Base-by-base conservation (phyloP, 92 coral and sea anemone genomes). In the Paragorgia papillata region DNA sequence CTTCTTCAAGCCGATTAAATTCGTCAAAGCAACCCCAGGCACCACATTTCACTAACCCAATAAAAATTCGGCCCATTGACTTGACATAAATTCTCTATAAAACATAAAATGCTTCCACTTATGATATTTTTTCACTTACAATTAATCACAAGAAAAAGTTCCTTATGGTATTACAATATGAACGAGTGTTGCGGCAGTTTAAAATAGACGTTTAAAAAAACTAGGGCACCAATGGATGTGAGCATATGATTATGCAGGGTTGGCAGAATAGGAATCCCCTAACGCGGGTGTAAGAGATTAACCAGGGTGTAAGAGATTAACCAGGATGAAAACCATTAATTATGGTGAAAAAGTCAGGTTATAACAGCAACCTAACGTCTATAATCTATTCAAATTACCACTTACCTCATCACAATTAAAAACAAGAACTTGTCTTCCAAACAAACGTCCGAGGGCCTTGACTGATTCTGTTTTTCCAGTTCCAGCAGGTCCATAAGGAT, bases 21-120 rank as follows among this genome's bases (percentile, higher is more conserved):
- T 95, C 99, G 59, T 95, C 99, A 85, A 95, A 95, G 40, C 99
- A 95, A 20, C 99, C 99, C 99, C 99, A 95, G 20, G 99, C 99
- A 31, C 99, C 99, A 70, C 99, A 95, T 79, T 95, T 95, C 14
- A 95, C 99, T 83, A 95, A 80, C 2, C 99, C 99, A 53, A 95
- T 95, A 66, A 95, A 95, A 57, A 95, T 95, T 75, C 99, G 99
- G 77, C 99, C 99, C 99, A 95, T 95, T 7, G 99, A 95, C 73
- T 95, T 95, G 73, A 95, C 99, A 75, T 95, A 97, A 44, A 95
- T 95, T 40, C 99, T 97, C 99, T 93, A 34, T 19, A 43, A 51
- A 51, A 17, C 26, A n/a, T n/a, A n/a, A n/a, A n/a, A n/a, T 43
- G 9, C 9, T 43, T 43, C 18, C 18, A 43, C 18, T 43, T 43